phyloP scores from a whole-genome alignment of 2,797 vertebrate species.

The Cichlasoma orientale region DNA sequence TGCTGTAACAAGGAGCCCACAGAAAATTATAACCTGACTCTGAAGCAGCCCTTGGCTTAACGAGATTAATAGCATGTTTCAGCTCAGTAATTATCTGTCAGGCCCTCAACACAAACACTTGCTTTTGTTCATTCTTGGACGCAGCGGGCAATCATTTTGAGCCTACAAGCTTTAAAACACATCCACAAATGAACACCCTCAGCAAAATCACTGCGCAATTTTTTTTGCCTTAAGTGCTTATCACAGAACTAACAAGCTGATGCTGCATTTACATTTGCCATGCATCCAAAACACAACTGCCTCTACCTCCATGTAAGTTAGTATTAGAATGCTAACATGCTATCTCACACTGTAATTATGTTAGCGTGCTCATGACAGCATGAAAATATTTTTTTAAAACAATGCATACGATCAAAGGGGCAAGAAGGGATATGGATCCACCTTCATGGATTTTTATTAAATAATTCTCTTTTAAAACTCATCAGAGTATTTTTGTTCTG shows the following conservation, averaged over 20 bases:
- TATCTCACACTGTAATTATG: not conserved
- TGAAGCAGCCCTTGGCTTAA: not conserved
- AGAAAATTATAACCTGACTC: not conserved
- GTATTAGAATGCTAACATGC: not conserved
- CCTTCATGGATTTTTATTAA: not conserved
- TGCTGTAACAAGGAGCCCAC: not conserved
- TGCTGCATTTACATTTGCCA: not conserved
- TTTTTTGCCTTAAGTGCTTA: not conserved
- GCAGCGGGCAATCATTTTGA: not conserved
- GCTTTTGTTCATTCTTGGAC: not conserved
- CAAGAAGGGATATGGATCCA: not conserved
- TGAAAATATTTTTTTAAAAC: not conserved
- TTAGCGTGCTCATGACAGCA: not conserved
- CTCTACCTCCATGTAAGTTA: not conserved
- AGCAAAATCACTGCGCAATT: not conserved
- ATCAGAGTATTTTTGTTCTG: not conserved
- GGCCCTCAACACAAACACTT: not conserved
- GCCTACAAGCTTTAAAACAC: not conserved
- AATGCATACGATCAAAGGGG: not conserved
- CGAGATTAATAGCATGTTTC: not conserved
- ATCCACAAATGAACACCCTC: not conserved
- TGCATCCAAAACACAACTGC: not conserved
- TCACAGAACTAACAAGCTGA: not conserved
- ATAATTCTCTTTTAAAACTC: not conserved
- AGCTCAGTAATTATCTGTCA: conserved; percentile 5